These are phyloP conservation scores for Tenthredo scrophulariae DNA, from an alignment of 2,888 invertebrate species.

Conservation along the genomic window DNA sequence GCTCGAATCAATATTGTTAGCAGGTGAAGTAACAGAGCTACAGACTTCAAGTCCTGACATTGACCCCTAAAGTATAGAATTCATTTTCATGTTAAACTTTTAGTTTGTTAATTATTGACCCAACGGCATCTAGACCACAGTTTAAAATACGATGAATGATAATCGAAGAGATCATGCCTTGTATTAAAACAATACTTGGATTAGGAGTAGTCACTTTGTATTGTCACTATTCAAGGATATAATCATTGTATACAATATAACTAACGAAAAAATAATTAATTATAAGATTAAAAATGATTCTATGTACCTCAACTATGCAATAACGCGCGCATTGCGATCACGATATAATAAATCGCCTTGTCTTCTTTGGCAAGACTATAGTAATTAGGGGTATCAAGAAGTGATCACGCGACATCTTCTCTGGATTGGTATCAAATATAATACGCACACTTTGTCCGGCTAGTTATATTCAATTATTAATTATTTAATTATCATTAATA, in stretches of 20 bases:
- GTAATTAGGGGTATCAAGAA: constrained; percentile 65
- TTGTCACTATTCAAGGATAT: not conserved
- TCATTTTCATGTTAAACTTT: not conserved
- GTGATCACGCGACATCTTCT: constrained; percentile 62
- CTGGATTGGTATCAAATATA: constrained; percentile 74
- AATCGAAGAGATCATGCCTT: not conserved
- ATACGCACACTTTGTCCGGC: constrained; percentile 74
- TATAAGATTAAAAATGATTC: constrained; percentile 40
- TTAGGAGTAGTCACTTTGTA: not conserved
- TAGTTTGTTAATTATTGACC: not conserved
- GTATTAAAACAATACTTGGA: constrained; percentile 14
- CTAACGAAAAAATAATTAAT: not conserved
- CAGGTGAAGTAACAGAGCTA: not conserved
- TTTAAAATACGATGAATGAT: not conserved
- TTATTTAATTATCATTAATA: constrained; percentile 64
- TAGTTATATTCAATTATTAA: constrained; percentile 68
- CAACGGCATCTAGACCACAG: not conserved
- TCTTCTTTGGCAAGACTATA: constrained; percentile 67
- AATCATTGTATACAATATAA: not conserved
- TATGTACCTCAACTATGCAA: constrained; percentile 37
- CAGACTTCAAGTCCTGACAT: not conserved
- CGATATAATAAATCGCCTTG: constrained; percentile 64
- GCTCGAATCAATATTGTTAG: not conserved
- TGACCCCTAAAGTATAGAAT: not conserved
- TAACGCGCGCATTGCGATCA: constrained; percentile 53